Percentiles rank a stretch among this genome's conserved stretches.
These are phyloP conservation scores for Oncopeltus fasciatus DNA, from an alignment of 1,140 invertebrate species.

Conservation along the genomic window DNA sequence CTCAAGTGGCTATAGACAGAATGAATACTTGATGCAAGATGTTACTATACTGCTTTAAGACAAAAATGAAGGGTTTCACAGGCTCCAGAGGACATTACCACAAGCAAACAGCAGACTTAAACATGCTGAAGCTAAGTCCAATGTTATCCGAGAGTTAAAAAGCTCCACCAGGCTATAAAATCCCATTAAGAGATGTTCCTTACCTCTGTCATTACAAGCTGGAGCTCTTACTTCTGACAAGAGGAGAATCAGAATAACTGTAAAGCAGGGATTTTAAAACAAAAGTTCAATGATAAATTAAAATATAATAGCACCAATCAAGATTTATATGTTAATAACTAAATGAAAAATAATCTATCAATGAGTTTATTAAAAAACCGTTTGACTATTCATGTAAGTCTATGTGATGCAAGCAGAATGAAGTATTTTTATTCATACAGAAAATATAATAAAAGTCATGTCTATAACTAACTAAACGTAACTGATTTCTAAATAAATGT, in stretches of 20 bases:
- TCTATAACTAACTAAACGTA: neutral
- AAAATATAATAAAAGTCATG: neutral
- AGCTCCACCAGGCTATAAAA: neutral
- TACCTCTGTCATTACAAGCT: slow-evolving; percentile 1
- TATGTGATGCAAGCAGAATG: neutral
- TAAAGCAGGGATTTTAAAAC: neutral
- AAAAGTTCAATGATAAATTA: neutral
- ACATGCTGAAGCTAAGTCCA: neutral
- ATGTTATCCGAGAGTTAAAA: neutral
- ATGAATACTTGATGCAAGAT: neutral
- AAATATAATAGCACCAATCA: neutral
- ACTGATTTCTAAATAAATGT: neutral
- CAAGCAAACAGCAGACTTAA: too few relatives aligned
- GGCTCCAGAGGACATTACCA: too few relatives aligned
- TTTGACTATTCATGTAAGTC: neutral
- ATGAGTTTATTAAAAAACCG: neutral
- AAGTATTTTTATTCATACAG: neutral
- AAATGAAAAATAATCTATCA: neutral
- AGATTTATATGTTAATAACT: neutral
- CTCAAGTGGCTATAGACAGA: too few relatives aligned
- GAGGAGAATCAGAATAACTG: slow-evolving; percentile 2
- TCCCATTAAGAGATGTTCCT: neutral
- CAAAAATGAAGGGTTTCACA: too few relatives aligned
- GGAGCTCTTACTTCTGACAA: neutral
- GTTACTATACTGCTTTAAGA: too few relatives aligned